A percentile compares a stretch with the other conserved stretches of the same genome.
phyloP scores from a whole-genome alignment of 1,140 invertebrate species.

The Galendromus occidentalis region DNA sequence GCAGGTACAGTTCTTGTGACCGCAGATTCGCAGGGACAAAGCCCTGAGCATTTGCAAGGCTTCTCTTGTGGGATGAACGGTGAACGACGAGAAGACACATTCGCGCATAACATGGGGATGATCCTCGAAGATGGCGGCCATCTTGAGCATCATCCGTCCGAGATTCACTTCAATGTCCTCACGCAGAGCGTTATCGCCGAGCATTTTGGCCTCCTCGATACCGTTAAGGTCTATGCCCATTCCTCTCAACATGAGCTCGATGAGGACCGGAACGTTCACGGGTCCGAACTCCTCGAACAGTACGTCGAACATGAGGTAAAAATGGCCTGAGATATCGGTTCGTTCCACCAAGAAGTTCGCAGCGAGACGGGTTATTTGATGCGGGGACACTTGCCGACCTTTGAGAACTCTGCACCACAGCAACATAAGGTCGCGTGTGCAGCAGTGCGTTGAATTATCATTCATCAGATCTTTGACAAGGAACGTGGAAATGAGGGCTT shows the following conservation, averaged over 20 bases:
- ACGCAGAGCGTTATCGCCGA: neutral
- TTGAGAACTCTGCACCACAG: neutral
- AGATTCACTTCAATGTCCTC: conserved; percentile 4
- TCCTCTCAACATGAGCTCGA: neutral
- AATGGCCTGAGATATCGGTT: neutral
- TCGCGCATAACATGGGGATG: neutral
- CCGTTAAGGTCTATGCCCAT: neutral
- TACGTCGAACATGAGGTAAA: conserved; percentile 3
- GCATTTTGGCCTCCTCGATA: neutral
- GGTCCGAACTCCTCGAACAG: neutral
- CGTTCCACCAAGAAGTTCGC: neutral
- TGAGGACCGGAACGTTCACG: neutral
- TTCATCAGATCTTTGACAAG: neutral
- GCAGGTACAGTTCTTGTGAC: neutral
- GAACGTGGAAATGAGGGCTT: conserved; percentile 4
- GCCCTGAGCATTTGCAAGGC: neutral
- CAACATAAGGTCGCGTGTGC: conserved; percentile 3
- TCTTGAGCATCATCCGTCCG: neutral
- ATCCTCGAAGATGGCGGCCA: neutral
- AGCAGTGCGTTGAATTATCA: neutral
- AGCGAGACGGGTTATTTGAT: neutral
- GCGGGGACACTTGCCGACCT: neutral
- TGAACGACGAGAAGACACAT: neutral
- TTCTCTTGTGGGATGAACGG: neutral
- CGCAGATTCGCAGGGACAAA: neutral